Evolutionary conservation across 2,797 vertebrate genomes (phyloP).

Genomic region (Allobates femoralis): DNA sequence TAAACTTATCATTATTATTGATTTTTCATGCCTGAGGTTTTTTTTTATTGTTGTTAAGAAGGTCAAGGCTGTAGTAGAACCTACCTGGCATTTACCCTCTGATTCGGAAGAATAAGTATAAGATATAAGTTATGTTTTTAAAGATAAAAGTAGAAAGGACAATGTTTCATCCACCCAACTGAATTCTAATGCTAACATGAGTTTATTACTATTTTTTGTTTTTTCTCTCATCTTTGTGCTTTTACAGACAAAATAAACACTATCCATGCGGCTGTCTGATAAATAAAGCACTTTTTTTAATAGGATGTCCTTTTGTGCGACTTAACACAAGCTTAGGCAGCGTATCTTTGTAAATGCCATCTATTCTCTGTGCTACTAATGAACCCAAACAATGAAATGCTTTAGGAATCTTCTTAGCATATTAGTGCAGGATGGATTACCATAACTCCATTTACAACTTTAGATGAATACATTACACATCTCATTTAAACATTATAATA

Average conservation of each 20-base stretch:
- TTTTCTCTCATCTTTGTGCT: not conserved
- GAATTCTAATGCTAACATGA: not conserved
- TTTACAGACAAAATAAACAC: slow-evolving; percentile 7
- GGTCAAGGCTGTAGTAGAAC: not conserved
- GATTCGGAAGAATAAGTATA: not conserved
- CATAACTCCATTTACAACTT: slow-evolving; percentile 64
- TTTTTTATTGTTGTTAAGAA: not conserved
- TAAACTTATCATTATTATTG: too few relatives aligned
- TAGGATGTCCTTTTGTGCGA: slow-evolving; percentile 37
- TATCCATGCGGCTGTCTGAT: not conserved
- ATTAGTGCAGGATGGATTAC: slow-evolving; percentile 64
- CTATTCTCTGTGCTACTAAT: slow-evolving; percentile 59
- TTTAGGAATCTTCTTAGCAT: slow-evolving; percentile 61
- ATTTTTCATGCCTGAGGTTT: not conserved
- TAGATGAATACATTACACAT: slow-evolving; percentile 63
- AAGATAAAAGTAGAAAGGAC: not conserved
- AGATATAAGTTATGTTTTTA: not conserved
- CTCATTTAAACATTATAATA: slow-evolving; percentile 64
- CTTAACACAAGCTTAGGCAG: slow-evolving; percentile 46
- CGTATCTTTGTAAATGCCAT: slow-evolving; percentile 47
- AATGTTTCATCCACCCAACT: not conserved
- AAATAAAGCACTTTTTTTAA: slow-evolving; percentile 23
- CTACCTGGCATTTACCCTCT: not conserved
- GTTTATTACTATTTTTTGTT: not conserved
- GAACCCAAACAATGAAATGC: slow-evolving; percentile 59